phyloP scores from a whole-genome alignment of 1,140 invertebrate genomes.

The Sarcophaga bullata region DNA sequence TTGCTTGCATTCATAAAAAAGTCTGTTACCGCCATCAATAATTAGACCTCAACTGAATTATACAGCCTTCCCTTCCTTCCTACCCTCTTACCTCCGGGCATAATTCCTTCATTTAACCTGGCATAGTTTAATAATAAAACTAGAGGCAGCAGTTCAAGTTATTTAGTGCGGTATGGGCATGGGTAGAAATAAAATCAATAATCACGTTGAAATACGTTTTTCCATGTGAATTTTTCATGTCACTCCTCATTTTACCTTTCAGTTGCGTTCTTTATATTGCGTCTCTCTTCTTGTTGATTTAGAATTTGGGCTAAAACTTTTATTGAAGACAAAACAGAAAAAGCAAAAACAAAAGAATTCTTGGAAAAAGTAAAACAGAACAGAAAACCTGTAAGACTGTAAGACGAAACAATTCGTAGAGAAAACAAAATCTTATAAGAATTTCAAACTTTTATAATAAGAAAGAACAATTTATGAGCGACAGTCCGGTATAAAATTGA shows the following conservation, averaged over 20 bases:
- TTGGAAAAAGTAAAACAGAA: neutral
- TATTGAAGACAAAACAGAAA: too few relatives aligned
- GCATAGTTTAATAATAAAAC: too few relatives aligned
- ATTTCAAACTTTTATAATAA: slow-evolving; percentile 12
- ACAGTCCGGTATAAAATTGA: neutral
- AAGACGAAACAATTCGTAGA: neutral
- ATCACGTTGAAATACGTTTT: slow-evolving; percentile 21
- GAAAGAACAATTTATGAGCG: neutral
- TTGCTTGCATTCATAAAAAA: too few relatives aligned
- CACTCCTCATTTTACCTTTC: neutral
- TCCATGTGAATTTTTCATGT: slow-evolving; percentile 3
- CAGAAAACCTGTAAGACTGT: neutral
- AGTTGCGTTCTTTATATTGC: neutral
- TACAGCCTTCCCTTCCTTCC: too few relatives aligned
- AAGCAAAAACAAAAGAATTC: neutral
- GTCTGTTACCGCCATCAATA: too few relatives aligned
- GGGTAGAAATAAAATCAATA: neutral
- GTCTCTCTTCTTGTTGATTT: neutral
- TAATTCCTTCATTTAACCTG: too few relatives aligned
- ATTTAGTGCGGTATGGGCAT: too few relatives aligned
- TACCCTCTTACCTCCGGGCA: too few relatives aligned
- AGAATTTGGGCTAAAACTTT: neutral
- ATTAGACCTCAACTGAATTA: too few relatives aligned
- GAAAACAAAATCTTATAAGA: neutral
- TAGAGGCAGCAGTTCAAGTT: too few relatives aligned